phyloP scores from a whole-genome alignment of 1,140 invertebrate species.

The Caenorhabditis briggsae region DNA sequence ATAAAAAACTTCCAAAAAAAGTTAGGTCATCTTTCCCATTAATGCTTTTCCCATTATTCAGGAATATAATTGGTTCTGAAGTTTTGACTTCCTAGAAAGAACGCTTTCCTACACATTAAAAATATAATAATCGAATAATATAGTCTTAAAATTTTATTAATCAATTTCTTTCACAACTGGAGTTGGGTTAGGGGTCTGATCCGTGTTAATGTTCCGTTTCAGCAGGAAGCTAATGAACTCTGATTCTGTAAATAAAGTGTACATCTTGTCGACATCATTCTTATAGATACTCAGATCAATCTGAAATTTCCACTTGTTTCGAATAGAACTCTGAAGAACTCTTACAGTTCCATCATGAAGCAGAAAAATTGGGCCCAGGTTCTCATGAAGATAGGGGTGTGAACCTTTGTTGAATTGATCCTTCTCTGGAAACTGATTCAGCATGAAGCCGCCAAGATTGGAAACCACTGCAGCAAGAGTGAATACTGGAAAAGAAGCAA shows the following conservation, averaged over 20 bases:
- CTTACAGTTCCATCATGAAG: not conserved
- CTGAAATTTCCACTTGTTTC: not conserved
- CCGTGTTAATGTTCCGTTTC: not conserved
- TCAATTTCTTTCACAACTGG: not conserved
- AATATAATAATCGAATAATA: too few species aligned
- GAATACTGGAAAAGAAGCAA: not conserved
- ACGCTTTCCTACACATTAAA: too few species aligned
- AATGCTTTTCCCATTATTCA: too few species aligned
- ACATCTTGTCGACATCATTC: conserved; percentile 11
- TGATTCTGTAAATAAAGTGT: not conserved
- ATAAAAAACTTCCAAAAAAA: too few species aligned
- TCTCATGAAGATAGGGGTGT: not conserved
- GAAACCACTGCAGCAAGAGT: too few species aligned
- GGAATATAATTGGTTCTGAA: too few species aligned
- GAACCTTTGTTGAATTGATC: not conserved
- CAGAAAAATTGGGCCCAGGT: not conserved
- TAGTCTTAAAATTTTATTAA: too few species aligned
- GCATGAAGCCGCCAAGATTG: not conserved
- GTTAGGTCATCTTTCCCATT: too few species aligned
- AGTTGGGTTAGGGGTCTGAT: not conserved
- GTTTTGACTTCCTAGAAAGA: too few species aligned
- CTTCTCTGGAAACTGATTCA: not conserved
- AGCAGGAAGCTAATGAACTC: conserved; percentile 10
- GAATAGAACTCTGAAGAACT: too few species aligned
- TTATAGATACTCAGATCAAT: not conserved